Evolutionary conservation across 2,888 invertebrate genomes (phyloP), one percentile per base, ranked within the genome.

Genomic region (Heterodera filipjevi): DNA sequence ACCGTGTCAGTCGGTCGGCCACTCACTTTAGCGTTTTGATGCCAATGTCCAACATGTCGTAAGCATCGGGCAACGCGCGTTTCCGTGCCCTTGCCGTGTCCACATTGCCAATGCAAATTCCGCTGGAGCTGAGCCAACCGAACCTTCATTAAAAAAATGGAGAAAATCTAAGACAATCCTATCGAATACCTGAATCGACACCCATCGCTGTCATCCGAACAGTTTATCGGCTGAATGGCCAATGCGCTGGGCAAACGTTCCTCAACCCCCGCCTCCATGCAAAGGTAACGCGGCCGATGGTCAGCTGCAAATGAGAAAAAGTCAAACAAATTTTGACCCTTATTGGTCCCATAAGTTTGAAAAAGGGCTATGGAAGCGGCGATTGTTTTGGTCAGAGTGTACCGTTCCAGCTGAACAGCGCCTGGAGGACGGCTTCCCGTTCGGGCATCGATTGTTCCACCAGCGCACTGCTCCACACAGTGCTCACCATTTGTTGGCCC

Each of bases 391-490:
- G n/a, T n/a, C n/a, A n/a, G n/a, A n/a, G n/a, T 16, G 49, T 53
- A 77, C 70, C 81, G 59, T 27, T 70, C 39, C 35, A 77, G 33
- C 33, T 78, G 53, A 80, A 80, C 35, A 80, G 44, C 1, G 74
- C 32, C 35, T 82, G 84, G 16, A 85, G 72, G 16, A 76, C 80
- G 16, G 80, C 77, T 12, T 46, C 66, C 16, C 74, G 78, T 33
- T 68, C 68, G 32, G 33, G 68, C 68, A 22, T 32, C 46, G 46
- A 66, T 39, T 79, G 79, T 30, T 83, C 82, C 33, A 80, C 71
- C 80, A 81, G 66, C 22, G 71, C 73, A 53, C 79, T 71, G 66
- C 81, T 81, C 77, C 82, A 82, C 35, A 81, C 79, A 12, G 79
- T 81, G 19, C 81, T 79, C n/a, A 81, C 79, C 35, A 81, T 79